Conservation (phyloP, 1,140 invertebrate genomes). For the Anoplophora glabripennis region DNA sequence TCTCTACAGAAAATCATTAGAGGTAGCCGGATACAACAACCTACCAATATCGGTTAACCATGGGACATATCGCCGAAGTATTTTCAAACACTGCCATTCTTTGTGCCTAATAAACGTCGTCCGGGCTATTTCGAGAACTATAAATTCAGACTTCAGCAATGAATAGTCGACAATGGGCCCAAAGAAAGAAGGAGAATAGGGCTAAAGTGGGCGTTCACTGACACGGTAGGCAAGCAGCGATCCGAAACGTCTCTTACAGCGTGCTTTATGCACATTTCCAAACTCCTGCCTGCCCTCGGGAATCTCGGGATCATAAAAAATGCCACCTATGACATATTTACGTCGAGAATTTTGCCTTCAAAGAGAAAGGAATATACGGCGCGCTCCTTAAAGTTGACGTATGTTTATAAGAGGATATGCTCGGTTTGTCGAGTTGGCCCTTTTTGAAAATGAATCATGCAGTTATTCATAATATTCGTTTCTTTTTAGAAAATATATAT, state of each 20-base stretch:
- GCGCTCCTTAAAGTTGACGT: neutral
- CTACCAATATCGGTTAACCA: constrained; percentile 21
- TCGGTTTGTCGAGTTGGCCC: too few relatives aligned
- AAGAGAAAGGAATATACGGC: neutral
- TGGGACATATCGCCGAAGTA: constrained; percentile 4
- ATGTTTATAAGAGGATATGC: neutral
- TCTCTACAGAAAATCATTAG: constrained; percentile 6
- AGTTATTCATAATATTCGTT: too few relatives aligned
- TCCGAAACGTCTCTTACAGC: constrained; percentile 17
- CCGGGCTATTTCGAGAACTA: neutral
- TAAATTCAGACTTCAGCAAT: neutral
- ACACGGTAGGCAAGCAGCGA: constrained; percentile 13
- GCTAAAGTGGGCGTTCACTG: constrained; percentile 14
- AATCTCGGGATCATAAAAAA: neutral
- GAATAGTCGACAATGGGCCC: neutral
- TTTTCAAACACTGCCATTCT: constrained; percentile 24
- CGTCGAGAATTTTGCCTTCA: neutral
- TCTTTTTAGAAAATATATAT: too few relatives aligned
- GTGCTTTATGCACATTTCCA: constrained; percentile 1
- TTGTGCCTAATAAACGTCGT: constrained; percentile 26
- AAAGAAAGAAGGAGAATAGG: constrained; percentile 8
- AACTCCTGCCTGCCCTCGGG: neutral
- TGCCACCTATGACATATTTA: constrained; percentile 5
- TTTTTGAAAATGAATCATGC: too few relatives aligned
- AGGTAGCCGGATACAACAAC: constrained; percentile 17